phyloP scores from a whole-genome alignment of 37 sponge, comb jelly and placozoan species.

The Theonella swinhoei region DNA sequence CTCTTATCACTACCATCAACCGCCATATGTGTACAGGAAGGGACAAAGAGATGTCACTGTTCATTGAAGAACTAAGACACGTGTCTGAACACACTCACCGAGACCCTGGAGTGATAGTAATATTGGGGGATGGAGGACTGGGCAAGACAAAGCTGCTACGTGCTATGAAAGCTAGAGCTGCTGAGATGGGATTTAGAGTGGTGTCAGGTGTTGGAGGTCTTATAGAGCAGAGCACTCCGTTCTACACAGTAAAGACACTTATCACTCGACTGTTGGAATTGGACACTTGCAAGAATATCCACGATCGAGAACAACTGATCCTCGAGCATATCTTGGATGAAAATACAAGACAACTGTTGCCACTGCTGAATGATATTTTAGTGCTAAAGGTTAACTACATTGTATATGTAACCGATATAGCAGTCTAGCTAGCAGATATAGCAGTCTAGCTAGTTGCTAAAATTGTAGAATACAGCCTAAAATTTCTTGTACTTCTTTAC shows the following conservation, averaged over 20 bases:
- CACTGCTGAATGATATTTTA: constrained; percentile 83
- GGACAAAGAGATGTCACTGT: constrained; percentile 60
- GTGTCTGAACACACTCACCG: constrained; percentile 44
- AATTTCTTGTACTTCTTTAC: background rate
- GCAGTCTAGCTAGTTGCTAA: background rate
- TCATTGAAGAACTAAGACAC: constrained; percentile 53
- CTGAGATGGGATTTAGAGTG: constrained; percentile 75
- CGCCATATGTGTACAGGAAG: constrained; percentile 53
- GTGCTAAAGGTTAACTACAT: constrained; percentile 57
- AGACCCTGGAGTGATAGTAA: constrained; percentile 51
- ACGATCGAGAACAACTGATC: constrained; percentile 77
- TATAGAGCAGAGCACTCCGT: constrained; percentile 83
- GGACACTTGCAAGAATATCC: constrained; percentile 61
- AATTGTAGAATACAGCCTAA: background rate
- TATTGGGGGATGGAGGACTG: constrained; percentile 73
- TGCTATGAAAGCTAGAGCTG: constrained; percentile 76
- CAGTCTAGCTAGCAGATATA: background rate
- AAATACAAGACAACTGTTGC: constrained; percentile 52
- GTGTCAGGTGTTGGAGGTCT: constrained; percentile 80
- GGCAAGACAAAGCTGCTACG: constrained; percentile 84
- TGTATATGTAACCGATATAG: background rate
- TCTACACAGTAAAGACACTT: constrained; percentile 82
- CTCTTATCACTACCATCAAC: no score
- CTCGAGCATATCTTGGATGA: constrained; percentile 61
- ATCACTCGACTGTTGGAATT: constrained; percentile 77